Base-by-base conservation (phyloP, 2,113 vertebrate species). In the Puma concolor region DNA sequence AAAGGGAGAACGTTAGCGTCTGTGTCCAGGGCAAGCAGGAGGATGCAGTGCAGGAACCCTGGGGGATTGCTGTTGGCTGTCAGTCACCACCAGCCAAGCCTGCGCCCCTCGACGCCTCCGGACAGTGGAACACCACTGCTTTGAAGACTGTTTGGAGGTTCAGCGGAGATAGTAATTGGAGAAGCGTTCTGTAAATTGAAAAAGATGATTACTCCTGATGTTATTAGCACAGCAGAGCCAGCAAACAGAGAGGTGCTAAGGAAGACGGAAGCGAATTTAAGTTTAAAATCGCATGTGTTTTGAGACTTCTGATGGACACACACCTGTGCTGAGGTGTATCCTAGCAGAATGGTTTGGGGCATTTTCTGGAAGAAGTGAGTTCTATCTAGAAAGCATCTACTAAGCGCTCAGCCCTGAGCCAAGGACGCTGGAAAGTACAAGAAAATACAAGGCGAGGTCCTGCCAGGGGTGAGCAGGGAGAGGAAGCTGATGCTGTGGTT, bases 241-340 rank as follows among this genome's bases (percentile, higher is more conserved):
- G 36, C 74, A 38, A 71, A 91, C 52, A 69, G 63, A 86, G 80
- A 85, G 79, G 93, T 54, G 31, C 93, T 50, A 29, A 92, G 88
- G 57, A 94, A 74, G 63, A 96, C 91, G n/a, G 33, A 13, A 71
- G 44, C 76, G 41, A 44, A 63, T 76, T 94, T 50, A 41, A 69
- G 27, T 67, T 94, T 72, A 85, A 94, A 67, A 74, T 38, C 76
- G 69, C 72, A 71, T 16, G 63, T 87, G 50, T 84, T 95, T 90
- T 91, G 38, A 44, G 84, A 60, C 31, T 93, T 92, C 50, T 13
- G 1, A 17, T 4, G 36, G 44, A 82, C 74, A 36, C 54, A 44
- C 19, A 31, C 48, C 23, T 89, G 17, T 90, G 60, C 25, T 69
- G 52, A 80, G 50, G 63, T 57, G 41, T 67, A 44, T 33, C 36